Evolutionary conservation across 2,113 vertebrate species (phyloP).

Genomic region (Takifugu bimaculatus): DNA sequence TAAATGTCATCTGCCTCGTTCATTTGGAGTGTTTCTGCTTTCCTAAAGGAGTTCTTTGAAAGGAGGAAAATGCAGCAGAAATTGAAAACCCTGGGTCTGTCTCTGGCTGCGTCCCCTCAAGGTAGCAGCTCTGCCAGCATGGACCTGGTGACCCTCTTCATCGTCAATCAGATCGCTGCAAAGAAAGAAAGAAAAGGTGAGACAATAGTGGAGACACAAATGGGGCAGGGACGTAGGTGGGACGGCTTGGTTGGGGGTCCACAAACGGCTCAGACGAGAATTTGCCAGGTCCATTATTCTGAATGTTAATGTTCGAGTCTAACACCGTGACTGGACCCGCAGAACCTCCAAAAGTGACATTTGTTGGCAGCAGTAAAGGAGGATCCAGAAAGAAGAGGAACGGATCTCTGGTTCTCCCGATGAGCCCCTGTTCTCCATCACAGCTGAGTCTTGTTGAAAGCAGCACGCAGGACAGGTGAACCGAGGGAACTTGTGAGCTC

Average conservation of each 20-base stretch:
- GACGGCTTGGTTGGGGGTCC: too few species aligned
- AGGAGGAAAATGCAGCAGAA: slow-evolving; percentile 84
- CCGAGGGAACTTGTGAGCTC: too few species aligned
- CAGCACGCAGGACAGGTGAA: slow-evolving; percentile 62
- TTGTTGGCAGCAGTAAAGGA: slow-evolving; percentile 66
- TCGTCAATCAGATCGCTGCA: slow-evolving; percentile 88
- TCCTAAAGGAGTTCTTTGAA: slow-evolving; percentile 89
- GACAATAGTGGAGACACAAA: neutral
- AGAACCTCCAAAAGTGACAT: slow-evolving; percentile 73
- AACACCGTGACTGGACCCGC: slow-evolving; percentile 12
- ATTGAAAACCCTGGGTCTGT: slow-evolving; percentile 63
- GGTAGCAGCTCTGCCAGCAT: slow-evolving; percentile 72
- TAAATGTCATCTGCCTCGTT: too few species aligned
- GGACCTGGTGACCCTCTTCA: slow-evolving; percentile 86
- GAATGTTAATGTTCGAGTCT: too few species aligned
- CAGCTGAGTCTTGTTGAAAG: slow-evolving; percentile 71
- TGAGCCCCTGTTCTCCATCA: slow-evolving; percentile 78
- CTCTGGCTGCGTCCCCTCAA: slow-evolving; percentile 50
- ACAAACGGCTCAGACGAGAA: neutral
- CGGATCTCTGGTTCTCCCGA: slow-evolving; percentile 76
- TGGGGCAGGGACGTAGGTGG: too few species aligned
- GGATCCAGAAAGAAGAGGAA: slow-evolving; percentile 52
- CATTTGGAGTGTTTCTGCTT: neutral
- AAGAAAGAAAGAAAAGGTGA: slow-evolving; percentile 81
- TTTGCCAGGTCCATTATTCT: neutral